These are phyloP conservation scores for human DNA, from an alignment of 2,113 vertebrate species.

Conservation along the genomic window DNA sequence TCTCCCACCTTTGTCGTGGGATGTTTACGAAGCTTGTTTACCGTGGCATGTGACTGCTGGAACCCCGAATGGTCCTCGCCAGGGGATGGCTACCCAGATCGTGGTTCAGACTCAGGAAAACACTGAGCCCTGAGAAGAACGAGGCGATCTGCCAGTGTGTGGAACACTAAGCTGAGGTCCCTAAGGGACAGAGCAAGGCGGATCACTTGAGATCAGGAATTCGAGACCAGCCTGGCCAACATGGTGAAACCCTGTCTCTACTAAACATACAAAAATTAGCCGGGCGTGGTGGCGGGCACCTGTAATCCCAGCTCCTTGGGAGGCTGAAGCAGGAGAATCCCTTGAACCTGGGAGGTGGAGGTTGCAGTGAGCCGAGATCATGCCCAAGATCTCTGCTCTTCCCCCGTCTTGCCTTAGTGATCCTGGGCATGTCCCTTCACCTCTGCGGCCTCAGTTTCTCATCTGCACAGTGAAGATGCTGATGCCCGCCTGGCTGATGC, in stretches of 20 bases:
- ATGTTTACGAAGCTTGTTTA: neutral
- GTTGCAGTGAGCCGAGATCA: neutral
- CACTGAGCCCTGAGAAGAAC: neutral
- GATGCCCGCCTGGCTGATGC: rapidly evolving
- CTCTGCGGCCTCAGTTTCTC: neutral
- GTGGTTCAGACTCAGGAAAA: neutral
- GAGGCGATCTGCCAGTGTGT: rapidly evolving
- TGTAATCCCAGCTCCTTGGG: too few relatives aligned
- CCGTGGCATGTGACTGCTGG: neutral
- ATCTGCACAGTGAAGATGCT: rapidly evolving
- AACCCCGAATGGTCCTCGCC: too few relatives aligned
- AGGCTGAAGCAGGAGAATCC: too few relatives aligned
- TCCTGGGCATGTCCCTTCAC: neutral
- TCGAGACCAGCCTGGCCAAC: too few relatives aligned
- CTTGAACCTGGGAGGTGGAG: too few relatives aligned
- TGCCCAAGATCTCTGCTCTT: neutral
- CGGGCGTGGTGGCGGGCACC: too few relatives aligned
- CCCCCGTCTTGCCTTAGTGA: rapidly evolving
- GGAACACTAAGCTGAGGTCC: neutral
- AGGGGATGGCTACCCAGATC: neutral
- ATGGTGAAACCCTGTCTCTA: too few relatives aligned
- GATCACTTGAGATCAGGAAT: too few relatives aligned
- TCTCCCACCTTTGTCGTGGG: neutral
- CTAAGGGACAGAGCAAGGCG: neutral
- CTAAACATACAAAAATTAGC: too few relatives aligned